Base-by-base conservation (phyloP, 2,888 invertebrate species). In the Epirrhoe alternata region DNA sequence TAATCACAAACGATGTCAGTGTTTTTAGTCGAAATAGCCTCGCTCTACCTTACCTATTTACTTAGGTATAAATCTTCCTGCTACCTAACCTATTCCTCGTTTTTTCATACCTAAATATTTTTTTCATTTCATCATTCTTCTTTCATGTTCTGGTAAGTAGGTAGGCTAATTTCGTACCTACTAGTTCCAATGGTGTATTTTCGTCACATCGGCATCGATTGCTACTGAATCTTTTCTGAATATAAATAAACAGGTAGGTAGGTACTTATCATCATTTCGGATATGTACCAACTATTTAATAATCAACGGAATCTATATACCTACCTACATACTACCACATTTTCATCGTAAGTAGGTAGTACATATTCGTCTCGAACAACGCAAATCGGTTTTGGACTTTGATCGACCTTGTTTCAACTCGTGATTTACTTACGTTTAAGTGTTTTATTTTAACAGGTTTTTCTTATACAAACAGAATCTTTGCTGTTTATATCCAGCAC, bases 341-440 rank as follows among this genome's bases (percentile, higher is more conserved):
- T 24, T 24, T 3, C 24, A 24, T 24, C 24, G 24, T n/a, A n/a
- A n/a, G n/a, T n/a, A n/a, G n/a, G n/a, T n/a, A n/a, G n/a, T 24
- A 24, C 24, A 38, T 10, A 38, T 12, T 42, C 0, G 17, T 42
- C 47, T 49, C 31, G 35, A 66, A 50, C 49, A 54, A 73, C 79
- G 82, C 77, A 78, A 76, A 78, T 74, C 71, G 71, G 72, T 71
- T 65, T 69, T 85, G 89, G 86, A 90, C 90, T 90, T 90, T 86
- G 89, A 17, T 58, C 88, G 85, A 76, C 90, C 90, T 89, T 87
- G 85, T 73, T 75, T 76, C 74, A 74, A 76, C 77, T 77, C 77
- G 78, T 61, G 66, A 66, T 42, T 33, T 33, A 7, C 33, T 3
- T 24, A 24, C 3, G 24, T 7, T 0, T 35, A 42, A 12, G 68